Evolutionary conservation across 2,888 invertebrate species (phyloP).

Genomic region (Drosophila stalkeri): DNA sequence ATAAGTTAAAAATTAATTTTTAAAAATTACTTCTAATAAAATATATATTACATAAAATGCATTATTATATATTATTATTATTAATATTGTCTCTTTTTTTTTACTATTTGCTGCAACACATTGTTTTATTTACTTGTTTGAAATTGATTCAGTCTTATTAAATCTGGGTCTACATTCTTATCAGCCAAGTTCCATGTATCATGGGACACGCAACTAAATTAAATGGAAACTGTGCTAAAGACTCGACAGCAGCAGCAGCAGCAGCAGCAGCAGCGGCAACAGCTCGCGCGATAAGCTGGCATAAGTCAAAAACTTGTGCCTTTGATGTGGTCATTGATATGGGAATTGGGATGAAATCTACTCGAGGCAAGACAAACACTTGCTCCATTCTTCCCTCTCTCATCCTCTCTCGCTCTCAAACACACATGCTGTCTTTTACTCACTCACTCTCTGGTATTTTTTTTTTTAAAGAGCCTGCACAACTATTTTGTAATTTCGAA

Average conservation of each 20-base stretch:
- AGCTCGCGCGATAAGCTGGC: constrained; percentile 43
- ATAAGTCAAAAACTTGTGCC: constrained; percentile 40
- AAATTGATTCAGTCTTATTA: constrained; percentile 6
- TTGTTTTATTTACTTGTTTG: not conserved
- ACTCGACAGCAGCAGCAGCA: not conserved
- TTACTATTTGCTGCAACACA: not conserved
- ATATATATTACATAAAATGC: too few relatives aligned
- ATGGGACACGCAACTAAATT: constrained; percentile 40
- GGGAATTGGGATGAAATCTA: constrained; percentile 2
- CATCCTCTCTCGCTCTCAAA: not conserved
- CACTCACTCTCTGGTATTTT: not conserved
- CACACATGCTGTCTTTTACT: not conserved
- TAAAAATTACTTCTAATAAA: too few relatives aligned
- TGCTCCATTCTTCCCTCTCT: not conserved
- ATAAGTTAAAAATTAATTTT: too few relatives aligned
- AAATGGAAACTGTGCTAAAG: constrained; percentile 56
- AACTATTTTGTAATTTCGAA: constrained; percentile 64
- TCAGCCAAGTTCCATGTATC: constrained; percentile 42
- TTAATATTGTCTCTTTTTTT: too few relatives aligned
- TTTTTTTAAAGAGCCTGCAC: constrained; percentile 3
- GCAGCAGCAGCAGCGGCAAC: constrained; percentile 1
- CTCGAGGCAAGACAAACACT: not conserved
- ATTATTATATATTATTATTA: too few relatives aligned
- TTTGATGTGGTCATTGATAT: constrained; percentile 36
- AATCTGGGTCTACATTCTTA: constrained; percentile 57